phyloP scores from a whole-genome alignment of 1,140 invertebrate genomes.

The Lordiphosa mommai region DNA sequence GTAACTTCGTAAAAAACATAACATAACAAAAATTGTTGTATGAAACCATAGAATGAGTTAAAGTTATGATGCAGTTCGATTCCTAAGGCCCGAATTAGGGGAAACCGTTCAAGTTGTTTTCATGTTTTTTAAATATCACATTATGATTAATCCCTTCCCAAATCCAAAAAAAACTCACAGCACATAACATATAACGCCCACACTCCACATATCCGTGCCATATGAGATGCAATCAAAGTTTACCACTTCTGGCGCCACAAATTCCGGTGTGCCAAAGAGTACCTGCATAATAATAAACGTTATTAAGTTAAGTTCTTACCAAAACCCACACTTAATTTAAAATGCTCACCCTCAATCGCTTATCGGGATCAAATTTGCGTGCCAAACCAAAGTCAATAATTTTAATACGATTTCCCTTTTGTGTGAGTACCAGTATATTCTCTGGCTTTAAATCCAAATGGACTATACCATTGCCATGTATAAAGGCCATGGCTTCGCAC shows the following conservation, averaged over 20 bases:
- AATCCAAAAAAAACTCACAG: conserved; percentile 90
- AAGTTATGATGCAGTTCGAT: no score
- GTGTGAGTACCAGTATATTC: conserved; percentile 97
- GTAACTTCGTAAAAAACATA: no score
- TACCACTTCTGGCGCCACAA: conserved; percentile 98
- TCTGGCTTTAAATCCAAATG: conserved; percentile 99
- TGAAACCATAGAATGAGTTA: no score
- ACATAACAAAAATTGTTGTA: no score
- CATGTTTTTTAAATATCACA: neutral
- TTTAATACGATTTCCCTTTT: conserved; percentile 97
- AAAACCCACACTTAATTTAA: neutral
- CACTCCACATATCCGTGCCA: conserved; percentile 98
- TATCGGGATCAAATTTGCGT: conserved; percentile 93
- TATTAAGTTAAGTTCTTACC: neutral
- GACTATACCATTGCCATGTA: conserved; percentile 95
- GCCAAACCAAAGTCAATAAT: conserved; percentile 99
- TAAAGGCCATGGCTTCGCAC: conserved; percentile 97
- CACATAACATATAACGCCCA: conserved; percentile 98
- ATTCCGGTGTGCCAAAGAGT: conserved; percentile 98
- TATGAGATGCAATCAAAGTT: conserved; percentile 98
- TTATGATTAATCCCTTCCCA: no score
- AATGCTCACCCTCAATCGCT: conserved; percentile 86
- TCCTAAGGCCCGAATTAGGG: no score
- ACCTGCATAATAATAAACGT: conserved; percentile 83
- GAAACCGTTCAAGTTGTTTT: neutral